These are phyloP conservation scores for Diacarnus erythraeanus DNA, from an alignment of 37 sponge, comb jelly and placozoan species.

Conservation along the genomic window DNA sequence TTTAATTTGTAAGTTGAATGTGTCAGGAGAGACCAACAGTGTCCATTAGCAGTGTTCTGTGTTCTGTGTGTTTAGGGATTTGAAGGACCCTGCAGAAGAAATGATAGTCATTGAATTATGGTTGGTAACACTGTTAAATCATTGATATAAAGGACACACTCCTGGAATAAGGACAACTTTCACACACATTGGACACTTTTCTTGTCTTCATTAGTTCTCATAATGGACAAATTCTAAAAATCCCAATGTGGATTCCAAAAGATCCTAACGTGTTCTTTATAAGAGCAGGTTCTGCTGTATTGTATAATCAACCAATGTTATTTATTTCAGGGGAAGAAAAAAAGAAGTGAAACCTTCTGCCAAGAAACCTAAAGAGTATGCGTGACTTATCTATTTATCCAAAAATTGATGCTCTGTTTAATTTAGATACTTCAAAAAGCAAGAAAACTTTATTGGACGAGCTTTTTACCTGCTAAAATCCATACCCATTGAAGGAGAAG, in stretches of 20 bases:
- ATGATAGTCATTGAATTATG: slow-evolving; percentile 50
- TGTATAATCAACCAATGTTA: too few species aligned
- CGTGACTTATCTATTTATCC: background rate
- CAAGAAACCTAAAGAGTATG: slow-evolving; percentile 7
- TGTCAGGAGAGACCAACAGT: background rate
- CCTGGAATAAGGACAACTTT: too few species aligned
- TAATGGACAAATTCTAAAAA: too few species aligned
- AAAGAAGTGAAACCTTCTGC: background rate
- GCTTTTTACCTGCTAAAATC: slow-evolving; percentile 28
- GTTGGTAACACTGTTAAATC: too few species aligned
- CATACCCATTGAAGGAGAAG: slow-evolving; percentile 19
- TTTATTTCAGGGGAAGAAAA: slow-evolving; percentile 14
- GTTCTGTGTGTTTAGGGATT: background rate
- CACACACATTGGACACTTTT: too few species aligned
- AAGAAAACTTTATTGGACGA: slow-evolving; percentile 41
- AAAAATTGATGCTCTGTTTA: background rate
- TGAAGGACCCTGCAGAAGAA: slow-evolving; percentile 17
- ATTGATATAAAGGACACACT: too few species aligned
- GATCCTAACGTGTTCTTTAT: too few species aligned
- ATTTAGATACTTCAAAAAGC: slow-evolving; percentile 4
- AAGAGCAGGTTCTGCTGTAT: too few species aligned
- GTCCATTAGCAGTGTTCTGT: too few species aligned
- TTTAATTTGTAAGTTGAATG: slow-evolving; percentile 43
- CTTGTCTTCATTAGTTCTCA: too few species aligned
- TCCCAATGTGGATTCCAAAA: too few species aligned